phyloP scores from a whole-genome alignment of 2,888 invertebrate genomes.

The Slavum lentiscoides region DNA sequence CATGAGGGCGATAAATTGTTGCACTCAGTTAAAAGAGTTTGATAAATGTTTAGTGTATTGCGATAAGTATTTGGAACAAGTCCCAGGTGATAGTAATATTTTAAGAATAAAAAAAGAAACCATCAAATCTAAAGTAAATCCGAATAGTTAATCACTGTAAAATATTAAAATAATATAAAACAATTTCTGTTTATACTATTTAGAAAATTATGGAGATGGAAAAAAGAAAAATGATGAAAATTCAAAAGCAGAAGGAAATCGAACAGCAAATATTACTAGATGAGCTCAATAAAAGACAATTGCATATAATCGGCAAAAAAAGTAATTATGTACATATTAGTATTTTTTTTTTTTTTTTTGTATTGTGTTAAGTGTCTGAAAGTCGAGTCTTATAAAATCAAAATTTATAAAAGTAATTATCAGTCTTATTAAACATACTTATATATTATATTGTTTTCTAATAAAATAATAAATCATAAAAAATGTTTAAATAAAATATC shows the following conservation, averaged over 20 bases:
- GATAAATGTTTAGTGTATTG: conserved; percentile 75
- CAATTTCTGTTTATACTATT: background rate
- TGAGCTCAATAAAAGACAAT: conserved; percentile 61
- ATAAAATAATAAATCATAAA: too few relatives aligned
- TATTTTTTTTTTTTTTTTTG: background rate
- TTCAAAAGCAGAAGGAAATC: conserved; percentile 61
- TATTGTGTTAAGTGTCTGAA: too few relatives aligned
- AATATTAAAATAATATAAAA: conserved; percentile 1
- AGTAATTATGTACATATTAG: conserved; percentile 54
- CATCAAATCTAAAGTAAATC: conserved; percentile 62
- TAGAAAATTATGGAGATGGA: conserved; percentile 65
- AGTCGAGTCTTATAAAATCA: too few relatives aligned
- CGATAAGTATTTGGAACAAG: conserved; percentile 67
- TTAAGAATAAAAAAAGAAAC: conserved; percentile 65
- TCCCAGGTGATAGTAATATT: conserved; percentile 65
- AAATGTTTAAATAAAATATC: too few relatives aligned
- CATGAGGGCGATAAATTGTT: conserved; percentile 75
- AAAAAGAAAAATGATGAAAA: conserved; percentile 63
- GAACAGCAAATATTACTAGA: conserved; percentile 61
- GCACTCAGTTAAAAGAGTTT: conserved; percentile 69
- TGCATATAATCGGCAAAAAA: conserved; percentile 58
- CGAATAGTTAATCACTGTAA: conserved; percentile 20
- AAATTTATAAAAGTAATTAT: too few relatives aligned
- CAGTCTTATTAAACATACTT: too few relatives aligned
- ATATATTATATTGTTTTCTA: too few relatives aligned